Percentiles rank a stretch among this genome's conserved stretches.
These are phyloP conservation scores for Montipora capitata DNA, from an alignment of 92 coral and sea anemone genomes.

Conservation along the genomic window DNA sequence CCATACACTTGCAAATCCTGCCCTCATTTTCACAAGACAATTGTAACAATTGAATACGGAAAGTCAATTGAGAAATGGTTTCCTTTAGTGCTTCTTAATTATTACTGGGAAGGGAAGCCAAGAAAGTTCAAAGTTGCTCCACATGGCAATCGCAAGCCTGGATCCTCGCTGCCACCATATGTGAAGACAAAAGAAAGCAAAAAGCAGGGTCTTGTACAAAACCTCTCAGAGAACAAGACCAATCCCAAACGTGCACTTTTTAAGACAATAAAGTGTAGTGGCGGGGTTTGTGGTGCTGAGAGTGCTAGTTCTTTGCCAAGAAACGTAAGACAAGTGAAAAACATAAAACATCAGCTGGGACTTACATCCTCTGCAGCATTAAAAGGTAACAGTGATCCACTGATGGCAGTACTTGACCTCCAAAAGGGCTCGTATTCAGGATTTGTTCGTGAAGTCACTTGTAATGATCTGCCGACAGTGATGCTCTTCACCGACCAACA, in stretches of 20 bases:
- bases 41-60: constrained; percentile 59
- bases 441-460: constrained; percentile 62
- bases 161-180: constrained; percentile 13
- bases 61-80: constrained; percentile 62
- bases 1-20: constrained; percentile 52
- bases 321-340: constrained; percentile 41
- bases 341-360: not conserved
- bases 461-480: constrained; percentile 75
- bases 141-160: constrained; percentile 65
- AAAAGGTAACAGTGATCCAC: constrained; percentile 54
- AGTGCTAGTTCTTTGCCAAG: constrained; percentile 67
- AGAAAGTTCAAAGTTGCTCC: constrained; percentile 23
- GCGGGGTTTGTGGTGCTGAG: constrained; percentile 48
- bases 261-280: constrained; percentile 37
- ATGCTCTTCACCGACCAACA: constrained; percentile 58
- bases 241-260: constrained; percentile 63
- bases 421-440: constrained; percentile 71
- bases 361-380: not conserved
- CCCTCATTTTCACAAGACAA: constrained; percentile 56
- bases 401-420: constrained; percentile 68
- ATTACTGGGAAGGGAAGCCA: constrained; percentile 55
- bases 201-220: constrained; percentile 30
- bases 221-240: not conserved
- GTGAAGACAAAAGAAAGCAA: constrained; percentile 53
- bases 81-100: constrained; percentile 65